These are phyloP conservation scores for Bembecia ichneumoniformis DNA, from an alignment of 2,888 invertebrate species.

Conservation along the genomic window DNA sequence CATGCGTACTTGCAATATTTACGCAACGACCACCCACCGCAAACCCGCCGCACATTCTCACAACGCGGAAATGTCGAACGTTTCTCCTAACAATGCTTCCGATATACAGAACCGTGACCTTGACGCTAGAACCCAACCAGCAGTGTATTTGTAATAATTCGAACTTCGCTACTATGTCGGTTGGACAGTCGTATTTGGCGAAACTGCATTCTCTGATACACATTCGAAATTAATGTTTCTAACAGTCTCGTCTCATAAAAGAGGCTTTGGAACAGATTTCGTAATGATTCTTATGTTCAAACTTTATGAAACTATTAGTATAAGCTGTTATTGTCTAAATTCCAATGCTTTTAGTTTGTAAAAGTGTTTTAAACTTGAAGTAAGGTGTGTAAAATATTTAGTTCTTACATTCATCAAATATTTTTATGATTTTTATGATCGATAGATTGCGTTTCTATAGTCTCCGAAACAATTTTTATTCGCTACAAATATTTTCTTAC, in stretches of 20 bases:
- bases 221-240: neutral
- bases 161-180: neutral
- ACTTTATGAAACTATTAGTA: no score
- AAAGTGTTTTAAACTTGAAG: no score
- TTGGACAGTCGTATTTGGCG: slow-evolving; percentile 1
- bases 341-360: no score
- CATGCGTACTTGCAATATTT: neutral
- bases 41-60: neutral
- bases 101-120: neutral
- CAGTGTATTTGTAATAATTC: neutral
- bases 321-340: no score
- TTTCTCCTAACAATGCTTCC: neutral
- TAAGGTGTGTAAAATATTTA: no score
- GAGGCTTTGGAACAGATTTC: neutral
- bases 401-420: no score
- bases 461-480: no score
- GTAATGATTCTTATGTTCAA: neutral
- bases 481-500: no score
- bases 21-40: neutral
- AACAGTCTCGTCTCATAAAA: neutral
- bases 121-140: neutral
- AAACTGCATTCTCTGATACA: slow-evolving; percentile 7
- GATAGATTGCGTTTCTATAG: no score
- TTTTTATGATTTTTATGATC: no score
- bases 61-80: neutral